A percentile compares a stretch with the other conserved stretches of the same genome.
Conservation (phyloP, 2,113 vertebrate genomes). For the Taurulus bubalis region DNA sequence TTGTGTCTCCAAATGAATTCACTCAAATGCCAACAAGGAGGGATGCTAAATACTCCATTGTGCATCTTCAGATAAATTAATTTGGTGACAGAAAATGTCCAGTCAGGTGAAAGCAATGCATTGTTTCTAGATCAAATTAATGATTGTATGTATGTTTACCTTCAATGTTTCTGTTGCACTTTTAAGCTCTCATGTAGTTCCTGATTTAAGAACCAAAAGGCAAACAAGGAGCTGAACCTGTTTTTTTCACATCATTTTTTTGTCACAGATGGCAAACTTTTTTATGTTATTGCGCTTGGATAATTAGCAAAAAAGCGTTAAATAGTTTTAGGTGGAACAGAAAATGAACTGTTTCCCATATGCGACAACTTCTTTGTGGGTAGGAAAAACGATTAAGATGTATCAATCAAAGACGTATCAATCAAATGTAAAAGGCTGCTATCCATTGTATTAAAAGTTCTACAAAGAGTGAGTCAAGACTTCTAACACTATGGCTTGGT, state of each 20-base stretch:
- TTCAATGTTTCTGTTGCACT: conserved; percentile 59
- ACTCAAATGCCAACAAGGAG: neutral
- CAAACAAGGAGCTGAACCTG: neutral
- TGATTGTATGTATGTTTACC: conserved; percentile 1
- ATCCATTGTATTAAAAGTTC: neutral
- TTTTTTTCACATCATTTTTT: neutral
- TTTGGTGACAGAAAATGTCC: conserved; percentile 1
- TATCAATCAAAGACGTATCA: neutral
- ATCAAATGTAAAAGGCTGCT: conserved; percentile 3
- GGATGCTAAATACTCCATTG: neutral
- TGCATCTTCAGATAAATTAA: neutral
- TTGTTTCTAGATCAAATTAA: neutral
- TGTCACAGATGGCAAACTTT: neutral
- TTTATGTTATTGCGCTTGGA: neutral
- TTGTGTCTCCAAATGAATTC: conserved; percentile 19
- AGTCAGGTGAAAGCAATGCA: conserved; percentile 16
- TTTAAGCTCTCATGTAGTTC: conserved; percentile 38
- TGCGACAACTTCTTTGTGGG: neutral
- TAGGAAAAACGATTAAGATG: neutral
- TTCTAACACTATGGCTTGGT: conserved; percentile 51
- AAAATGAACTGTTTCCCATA: neutral
- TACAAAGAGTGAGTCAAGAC: conserved; percentile 3
- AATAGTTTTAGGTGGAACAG: neutral
- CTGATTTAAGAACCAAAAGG: conserved; percentile 15
- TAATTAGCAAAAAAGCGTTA: neutral